Evolutionary conservation across 92 coral and sea anemone species (phyloP).

Genomic region (Porites rus): DNA sequence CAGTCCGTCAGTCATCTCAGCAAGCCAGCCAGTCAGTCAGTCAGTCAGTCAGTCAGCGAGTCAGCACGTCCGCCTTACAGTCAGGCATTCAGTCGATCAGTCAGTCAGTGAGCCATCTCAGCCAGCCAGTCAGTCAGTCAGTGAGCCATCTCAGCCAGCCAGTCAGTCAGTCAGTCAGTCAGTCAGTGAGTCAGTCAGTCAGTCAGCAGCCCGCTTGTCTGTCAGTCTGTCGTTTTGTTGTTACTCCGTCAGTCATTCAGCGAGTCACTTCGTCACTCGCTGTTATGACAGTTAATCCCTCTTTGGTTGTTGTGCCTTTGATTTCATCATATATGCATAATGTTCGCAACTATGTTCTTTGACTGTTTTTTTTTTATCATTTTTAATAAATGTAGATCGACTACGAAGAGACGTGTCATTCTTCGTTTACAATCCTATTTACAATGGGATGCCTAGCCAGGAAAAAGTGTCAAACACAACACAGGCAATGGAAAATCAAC

Average conservation of each 20-base stretch:
- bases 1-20: too few relatives aligned
- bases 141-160: too few relatives aligned
- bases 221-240: not conserved
- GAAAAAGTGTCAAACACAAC: not conserved
- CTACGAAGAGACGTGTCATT: conserved; percentile 14
- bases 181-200: too few relatives aligned
- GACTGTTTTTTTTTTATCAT: not conserved
- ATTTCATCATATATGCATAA: too few relatives aligned
- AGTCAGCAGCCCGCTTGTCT: not conserved
- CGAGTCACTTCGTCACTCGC: not conserved
- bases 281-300: not conserved
- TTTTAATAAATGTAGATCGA: conserved; percentile 3
- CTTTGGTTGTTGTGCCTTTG: not conserved
- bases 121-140: too few relatives aligned
- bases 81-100: too few relatives aligned
- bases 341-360: too few relatives aligned
- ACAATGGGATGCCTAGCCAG: not conserved
- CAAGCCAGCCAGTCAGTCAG: too few relatives aligned
- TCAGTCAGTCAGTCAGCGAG: too few relatives aligned
- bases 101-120: too few relatives aligned
- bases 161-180: too few relatives aligned
- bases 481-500: not conserved
- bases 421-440: not conserved
- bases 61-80: too few relatives aligned
- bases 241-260: not conserved